A percentile compares a stretch with the other conserved stretches of the same genome.
These are phyloP conservation scores for Lampris incognitus DNA, from an alignment of 2,113 vertebrate species.

Conservation along the genomic window DNA sequence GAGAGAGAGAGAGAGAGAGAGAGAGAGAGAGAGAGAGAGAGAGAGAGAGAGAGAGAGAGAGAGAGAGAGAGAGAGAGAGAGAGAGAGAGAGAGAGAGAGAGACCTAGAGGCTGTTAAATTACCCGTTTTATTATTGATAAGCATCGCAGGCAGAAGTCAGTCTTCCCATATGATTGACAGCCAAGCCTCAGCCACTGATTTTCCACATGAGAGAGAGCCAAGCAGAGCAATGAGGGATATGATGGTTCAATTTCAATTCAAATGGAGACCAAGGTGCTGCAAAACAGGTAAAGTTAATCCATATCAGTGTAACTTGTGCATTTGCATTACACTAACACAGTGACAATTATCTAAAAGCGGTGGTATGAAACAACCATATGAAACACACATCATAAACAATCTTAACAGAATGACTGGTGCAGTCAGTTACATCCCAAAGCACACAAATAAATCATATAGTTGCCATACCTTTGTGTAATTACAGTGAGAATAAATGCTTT, in stretches of 20 bases:
- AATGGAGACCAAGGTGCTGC: slow-evolving; percentile 50
- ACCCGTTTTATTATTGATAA: slow-evolving; percentile 80
- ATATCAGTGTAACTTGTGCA: slow-evolving; percentile 39
- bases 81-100: slow-evolving; percentile 10
- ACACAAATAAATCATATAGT: slow-evolving; percentile 55
- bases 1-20: neutral
- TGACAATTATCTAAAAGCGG: slow-evolving; percentile 22
- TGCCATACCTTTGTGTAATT: slow-evolving; percentile 36
- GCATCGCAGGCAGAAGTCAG: slow-evolving; percentile 68
- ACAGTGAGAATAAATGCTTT: slow-evolving; percentile 14
- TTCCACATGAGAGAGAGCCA: slow-evolving; percentile 71
- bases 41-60: slow-evolving; percentile 12
- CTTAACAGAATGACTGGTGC: slow-evolving; percentile 42
- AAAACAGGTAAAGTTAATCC: slow-evolving; percentile 51
- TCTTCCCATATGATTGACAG: slow-evolving; percentile 72
- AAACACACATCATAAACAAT: slow-evolving; percentile 23
- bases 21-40: neutral
- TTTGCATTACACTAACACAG: slow-evolving; percentile 29
- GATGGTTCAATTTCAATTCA: slow-evolving; percentile 74
- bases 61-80: neutral
- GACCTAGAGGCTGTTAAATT: slow-evolving; percentile 72
- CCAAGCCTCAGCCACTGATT: slow-evolving; percentile 67
- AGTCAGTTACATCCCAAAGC: slow-evolving; percentile 52
- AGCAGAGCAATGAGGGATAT: slow-evolving; percentile 56
- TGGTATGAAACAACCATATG: slow-evolving; percentile 1